phyloP scores from a whole-genome alignment of 2,888 invertebrate genomes.

The Smittia aterrima region DNA sequence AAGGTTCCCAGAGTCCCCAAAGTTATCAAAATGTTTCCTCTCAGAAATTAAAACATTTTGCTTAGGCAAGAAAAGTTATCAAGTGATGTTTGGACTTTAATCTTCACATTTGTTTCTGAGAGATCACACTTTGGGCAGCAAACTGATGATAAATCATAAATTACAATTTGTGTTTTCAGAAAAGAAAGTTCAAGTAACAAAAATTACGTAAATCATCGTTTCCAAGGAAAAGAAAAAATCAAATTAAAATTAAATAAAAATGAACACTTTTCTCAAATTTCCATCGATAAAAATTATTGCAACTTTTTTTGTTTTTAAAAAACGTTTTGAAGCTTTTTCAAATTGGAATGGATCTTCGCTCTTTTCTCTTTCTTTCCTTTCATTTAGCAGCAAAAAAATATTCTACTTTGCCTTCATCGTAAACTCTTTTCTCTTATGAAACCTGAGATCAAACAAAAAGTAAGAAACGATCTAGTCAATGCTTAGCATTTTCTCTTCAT shows the following conservation, averaged over 20 bases:
- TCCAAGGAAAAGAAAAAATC: too few relatives aligned
- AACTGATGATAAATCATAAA: too few relatives aligned
- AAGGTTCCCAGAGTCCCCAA: too few relatives aligned
- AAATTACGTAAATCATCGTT: too few relatives aligned
- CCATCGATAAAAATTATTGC: neutral
- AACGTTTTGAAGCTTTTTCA: neutral
- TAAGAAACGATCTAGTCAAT: slow-evolving; percentile 15
- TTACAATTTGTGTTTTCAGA: too few relatives aligned
- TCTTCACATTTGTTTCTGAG: too few relatives aligned
- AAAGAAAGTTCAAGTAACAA: too few relatives aligned
- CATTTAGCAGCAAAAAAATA: neutral
- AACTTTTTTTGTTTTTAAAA: neutral
- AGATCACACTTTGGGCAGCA: too few relatives aligned
- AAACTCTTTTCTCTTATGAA: slow-evolving; percentile 6
- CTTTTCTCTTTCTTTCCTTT: neutral
- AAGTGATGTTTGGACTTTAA: too few relatives aligned
- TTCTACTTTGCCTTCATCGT: neutral
- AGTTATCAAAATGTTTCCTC: neutral
- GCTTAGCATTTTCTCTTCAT: slow-evolving; percentile 36
- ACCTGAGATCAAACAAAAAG: slow-evolving; percentile 40
- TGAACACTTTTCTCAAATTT: slow-evolving; percentile 2
- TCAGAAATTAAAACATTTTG: neutral
- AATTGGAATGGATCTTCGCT: slow-evolving; percentile 26
- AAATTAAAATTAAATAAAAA: too few relatives aligned
- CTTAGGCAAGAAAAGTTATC: too few relatives aligned